Evolutionary conservation across 37 sponge, comb jelly and placozoan species (phyloP), one percentile per base, ranked within the genome.

Genomic region (Eunapius fragilis): DNA sequence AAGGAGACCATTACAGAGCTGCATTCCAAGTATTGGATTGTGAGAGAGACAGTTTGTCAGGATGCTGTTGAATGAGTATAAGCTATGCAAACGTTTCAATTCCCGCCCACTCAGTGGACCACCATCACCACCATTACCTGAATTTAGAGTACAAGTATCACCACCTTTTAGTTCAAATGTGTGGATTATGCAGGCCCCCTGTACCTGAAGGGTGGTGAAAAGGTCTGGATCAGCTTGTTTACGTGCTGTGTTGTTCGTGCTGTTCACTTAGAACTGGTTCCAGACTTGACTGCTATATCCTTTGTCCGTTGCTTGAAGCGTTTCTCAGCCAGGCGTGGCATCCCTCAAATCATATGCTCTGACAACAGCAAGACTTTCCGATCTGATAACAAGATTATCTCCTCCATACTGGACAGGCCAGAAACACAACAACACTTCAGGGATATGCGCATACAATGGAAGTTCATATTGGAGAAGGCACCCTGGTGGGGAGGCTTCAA

Each of bases 281-380:
- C 84, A 26, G 84, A 83, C 31, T 24, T 83, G 67, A 6, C 84
- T 17, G 67, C 84, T 47, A 6, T 14, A 14, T 23, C 75, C 3
- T 83, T 83, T 75, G 25, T 83, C 24, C 32, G 37, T 26, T 2
- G 84, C 9, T 49, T 83, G 17, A 2, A 34, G 45, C 72, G 74
- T 6, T 83, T 83, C 47, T 13, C 67, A 25, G 75, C 84, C 24
- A 73, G 84, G 30, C 37, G 75, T 31, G 84, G 84, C 1, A 2
- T 74, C 2, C 76, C 84, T 14, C 22, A 12, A 9, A 74, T 12
- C 33, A 49, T 83, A 36, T 24, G 73, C 58, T 83, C 84, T 23
- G 84, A 83, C 84, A 73, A 83, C 28, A 75, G 75, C 25, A 47
- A 73, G 68, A 83, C 84, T n/a, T 83, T 83, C 76, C 73, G 74